Evolutionary conservation across 2,797 vertebrate genomes (phyloP).

Genomic region (Furcifer pardalis): DNA sequence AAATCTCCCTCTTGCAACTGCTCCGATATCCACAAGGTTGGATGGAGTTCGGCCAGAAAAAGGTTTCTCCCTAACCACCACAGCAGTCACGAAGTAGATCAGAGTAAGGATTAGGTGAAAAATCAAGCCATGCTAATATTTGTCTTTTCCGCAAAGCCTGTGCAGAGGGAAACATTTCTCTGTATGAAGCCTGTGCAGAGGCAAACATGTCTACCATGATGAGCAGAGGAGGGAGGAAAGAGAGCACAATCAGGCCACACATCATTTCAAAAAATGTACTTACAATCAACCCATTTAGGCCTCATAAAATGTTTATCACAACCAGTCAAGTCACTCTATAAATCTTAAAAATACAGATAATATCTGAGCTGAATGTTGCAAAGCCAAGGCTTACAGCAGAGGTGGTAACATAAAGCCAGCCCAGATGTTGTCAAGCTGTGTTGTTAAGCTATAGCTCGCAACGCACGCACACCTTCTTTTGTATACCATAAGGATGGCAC

Average conservation of each 20-base stretch:
- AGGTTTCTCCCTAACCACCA: constrained; percentile 47
- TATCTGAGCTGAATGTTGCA: neutral
- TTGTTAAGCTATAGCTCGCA: neutral
- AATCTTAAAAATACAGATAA: constrained; percentile 20
- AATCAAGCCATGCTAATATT: constrained; percentile 26
- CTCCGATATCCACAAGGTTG: constrained; percentile 57
- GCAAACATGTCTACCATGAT: constrained; percentile 7
- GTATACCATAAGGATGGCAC: neutral
- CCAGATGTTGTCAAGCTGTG: neutral
- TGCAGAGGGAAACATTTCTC: constrained; percentile 18
- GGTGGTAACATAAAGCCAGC: neutral
- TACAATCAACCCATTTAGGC: constrained; percentile 55
- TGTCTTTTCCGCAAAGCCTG: constrained; percentile 23
- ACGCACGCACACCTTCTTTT: neutral
- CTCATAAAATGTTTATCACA: constrained; percentile 64
- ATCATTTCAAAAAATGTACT: constrained; percentile 29
- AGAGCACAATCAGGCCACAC: neutral
- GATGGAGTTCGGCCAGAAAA: constrained; percentile 40
- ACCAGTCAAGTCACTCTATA: constrained; percentile 45
- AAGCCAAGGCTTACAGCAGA: neutral
- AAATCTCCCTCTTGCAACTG: constrained; percentile 52
- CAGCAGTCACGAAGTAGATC: constrained; percentile 11
- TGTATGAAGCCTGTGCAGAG: constrained; percentile 20
- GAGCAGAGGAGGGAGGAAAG: neutral
- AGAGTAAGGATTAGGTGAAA: constrained; percentile 33